Percentiles rank a stretch among this genome's conserved stretches.
Conservation (phyloP, 2,113 vertebrate genomes). For the Jacana jacana region DNA sequence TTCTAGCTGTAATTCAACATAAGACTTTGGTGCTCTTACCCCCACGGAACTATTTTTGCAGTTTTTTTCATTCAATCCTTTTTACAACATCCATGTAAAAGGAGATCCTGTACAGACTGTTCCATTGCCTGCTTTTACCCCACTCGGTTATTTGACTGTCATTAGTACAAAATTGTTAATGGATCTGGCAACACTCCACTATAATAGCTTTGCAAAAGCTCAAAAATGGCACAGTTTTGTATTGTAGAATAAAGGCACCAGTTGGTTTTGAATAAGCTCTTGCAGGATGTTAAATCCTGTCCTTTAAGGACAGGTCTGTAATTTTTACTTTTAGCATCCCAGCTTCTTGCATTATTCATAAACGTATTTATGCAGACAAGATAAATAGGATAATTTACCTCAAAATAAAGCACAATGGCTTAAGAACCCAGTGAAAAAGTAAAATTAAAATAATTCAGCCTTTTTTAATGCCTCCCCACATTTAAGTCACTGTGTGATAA, state of each 20-base stretch:
- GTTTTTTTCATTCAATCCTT: neutral
- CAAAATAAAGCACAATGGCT: constrained; percentile 63
- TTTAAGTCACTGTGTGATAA: constrained; percentile 52
- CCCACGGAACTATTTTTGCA: neutral
- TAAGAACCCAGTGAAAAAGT: constrained; percentile 31
- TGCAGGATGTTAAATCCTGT: constrained; percentile 37
- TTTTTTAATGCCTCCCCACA: constrained; percentile 46
- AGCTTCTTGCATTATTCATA: constrained; percentile 62
- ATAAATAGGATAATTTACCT: constrained; percentile 73
- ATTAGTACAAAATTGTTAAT: neutral
- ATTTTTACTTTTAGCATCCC: constrained; percentile 56
- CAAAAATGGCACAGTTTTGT: neutral
- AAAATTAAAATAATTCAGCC: constrained; percentile 57
- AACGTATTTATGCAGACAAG: constrained; percentile 56
- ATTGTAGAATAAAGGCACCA: neutral
- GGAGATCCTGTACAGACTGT: neutral
- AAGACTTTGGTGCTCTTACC: neutral
- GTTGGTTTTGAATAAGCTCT: constrained; percentile 25
- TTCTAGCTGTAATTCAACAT: neutral
- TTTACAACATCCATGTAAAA: neutral
- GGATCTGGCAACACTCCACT: neutral
- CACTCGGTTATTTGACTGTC: neutral
- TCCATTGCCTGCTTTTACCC: neutral
- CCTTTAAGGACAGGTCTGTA: constrained; percentile 35
- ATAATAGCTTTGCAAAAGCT: neutral